These are phyloP conservation scores for Balaenoptera acutorostrata DNA, from an alignment of 2,113 vertebrate genomes.

Conservation along the genomic window DNA sequence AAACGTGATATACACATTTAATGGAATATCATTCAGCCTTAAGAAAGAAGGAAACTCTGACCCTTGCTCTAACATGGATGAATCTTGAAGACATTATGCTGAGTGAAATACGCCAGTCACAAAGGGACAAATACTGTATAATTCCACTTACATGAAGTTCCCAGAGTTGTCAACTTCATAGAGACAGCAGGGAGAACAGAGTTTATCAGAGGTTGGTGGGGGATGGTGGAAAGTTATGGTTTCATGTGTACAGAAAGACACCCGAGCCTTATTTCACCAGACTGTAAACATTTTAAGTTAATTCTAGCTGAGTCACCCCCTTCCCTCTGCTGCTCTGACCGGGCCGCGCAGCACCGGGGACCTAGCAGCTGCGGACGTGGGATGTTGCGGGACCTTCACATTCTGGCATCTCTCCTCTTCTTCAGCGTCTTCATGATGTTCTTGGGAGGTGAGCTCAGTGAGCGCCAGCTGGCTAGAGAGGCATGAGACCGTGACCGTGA, in stretches of 20 bases:
- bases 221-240: neutral
- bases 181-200: neutral
- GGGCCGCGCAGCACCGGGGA: accelerated
- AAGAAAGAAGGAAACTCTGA: neutral
- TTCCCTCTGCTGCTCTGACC: neutral
- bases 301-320: neutral
- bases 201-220: neutral
- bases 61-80: neutral
- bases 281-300: neutral
- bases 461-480: neutral
- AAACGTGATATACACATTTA: neutral
- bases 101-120: neutral
- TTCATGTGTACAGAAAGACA: neutral
- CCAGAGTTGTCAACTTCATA: neutral
- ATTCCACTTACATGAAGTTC: neutral
- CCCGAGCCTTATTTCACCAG: neutral
- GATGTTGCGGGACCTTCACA: too few relatives aligned
- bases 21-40: neutral
- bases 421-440: neutral
- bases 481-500: accelerated
- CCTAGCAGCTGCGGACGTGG: accelerated
- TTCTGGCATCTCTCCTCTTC: neutral
- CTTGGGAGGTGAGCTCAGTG: neutral
- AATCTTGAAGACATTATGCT: neutral
- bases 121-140: neutral